Evolutionary conservation across 2,113 vertebrate species (phyloP).

Genomic region (Nestor notabilis): DNA sequence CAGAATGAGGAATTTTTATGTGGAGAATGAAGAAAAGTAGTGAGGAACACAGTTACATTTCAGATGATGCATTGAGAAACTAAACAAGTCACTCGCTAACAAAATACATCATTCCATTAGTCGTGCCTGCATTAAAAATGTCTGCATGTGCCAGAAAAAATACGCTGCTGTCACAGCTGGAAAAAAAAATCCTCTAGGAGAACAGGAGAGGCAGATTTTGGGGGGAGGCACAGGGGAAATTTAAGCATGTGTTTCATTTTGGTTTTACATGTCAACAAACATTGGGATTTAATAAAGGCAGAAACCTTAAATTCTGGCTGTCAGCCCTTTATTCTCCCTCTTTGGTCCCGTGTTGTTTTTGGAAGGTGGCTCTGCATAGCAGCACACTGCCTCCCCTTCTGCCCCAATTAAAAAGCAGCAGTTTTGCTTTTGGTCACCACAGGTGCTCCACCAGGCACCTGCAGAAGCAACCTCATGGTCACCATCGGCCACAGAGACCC

Average conservation of each 20-base stretch:
- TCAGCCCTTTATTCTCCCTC: neutral
- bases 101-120: neutral
- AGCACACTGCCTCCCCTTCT: neutral
- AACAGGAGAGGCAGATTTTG: neutral
- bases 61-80: neutral
- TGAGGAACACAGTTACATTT: neutral
- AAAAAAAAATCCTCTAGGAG: neutral
- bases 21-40: neutral
- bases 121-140: neutral
- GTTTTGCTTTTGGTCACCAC: neutral
- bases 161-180: neutral
- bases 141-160: neutral
- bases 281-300: neutral
- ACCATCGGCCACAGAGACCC: rapidly evolving
- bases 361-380: neutral
- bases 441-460: neutral
- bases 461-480: neutral
- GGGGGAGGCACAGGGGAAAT: neutral
- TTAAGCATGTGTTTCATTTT: neutral
- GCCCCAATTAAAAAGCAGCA: neutral
- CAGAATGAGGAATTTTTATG: neutral
- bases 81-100: neutral
- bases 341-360: neutral
- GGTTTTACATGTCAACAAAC: neutral
- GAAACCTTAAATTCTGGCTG: neutral